These are phyloP conservation scores for Volucella inflata DNA, from an alignment of 2,888 invertebrate species.

Conservation along the genomic window DNA sequence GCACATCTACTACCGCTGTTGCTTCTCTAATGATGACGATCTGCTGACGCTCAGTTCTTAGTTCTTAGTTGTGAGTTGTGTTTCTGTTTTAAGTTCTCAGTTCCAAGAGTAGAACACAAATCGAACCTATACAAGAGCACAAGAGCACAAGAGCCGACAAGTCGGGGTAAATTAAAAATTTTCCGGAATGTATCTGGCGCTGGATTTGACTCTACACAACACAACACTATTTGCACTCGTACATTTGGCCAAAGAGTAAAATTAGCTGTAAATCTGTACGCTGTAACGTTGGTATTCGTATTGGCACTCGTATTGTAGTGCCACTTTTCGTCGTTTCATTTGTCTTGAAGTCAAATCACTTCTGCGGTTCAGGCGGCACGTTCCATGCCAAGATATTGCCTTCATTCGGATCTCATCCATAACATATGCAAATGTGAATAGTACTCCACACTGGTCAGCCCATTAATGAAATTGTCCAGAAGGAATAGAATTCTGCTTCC, in stretches of 20 bases:
- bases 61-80: conserved; percentile 4
- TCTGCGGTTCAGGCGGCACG: conserved; percentile 57
- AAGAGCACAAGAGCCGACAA: conserved; percentile 30
- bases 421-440: conserved; percentile 55
- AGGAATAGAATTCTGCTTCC: conserved; percentile 26
- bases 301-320: not conserved
- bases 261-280: conserved; percentile 62
- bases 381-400: conserved; percentile 40
- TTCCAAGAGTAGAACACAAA: conserved; percentile 58
- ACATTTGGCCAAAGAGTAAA: conserved; percentile 52
- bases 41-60: conserved; percentile 62
- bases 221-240: not conserved
- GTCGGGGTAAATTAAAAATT: conserved; percentile 63
- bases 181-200: conserved; percentile 58
- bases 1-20: conserved; percentile 69
- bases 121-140: not conserved
- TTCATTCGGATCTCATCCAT: conserved; percentile 35
- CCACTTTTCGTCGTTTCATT: conserved; percentile 45
- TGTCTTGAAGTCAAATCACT: conserved; percentile 36
- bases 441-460: conserved; percentile 27
- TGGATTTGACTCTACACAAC: conserved; percentile 1
- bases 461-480: conserved; percentile 62
- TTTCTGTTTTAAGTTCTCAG: conserved; percentile 50
- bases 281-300: no score
- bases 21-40: conserved; percentile 46